Base-by-base conservation (phyloP, 92 coral and sea anemone genomes). In the Palythoa grandis region DNA sequence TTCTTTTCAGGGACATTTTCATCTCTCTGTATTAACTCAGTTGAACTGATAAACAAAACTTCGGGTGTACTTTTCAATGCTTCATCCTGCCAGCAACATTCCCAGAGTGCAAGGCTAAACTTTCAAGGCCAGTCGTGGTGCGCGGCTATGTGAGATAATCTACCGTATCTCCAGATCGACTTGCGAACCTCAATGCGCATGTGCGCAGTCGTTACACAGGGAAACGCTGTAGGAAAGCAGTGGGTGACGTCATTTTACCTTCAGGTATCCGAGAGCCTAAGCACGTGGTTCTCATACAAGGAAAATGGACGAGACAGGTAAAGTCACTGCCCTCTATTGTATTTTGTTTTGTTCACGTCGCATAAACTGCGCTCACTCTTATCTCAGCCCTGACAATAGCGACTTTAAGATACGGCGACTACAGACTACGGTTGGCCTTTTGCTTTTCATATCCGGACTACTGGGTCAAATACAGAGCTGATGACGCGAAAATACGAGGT, bases 231-330 rank as follows among this genome's bases (percentile, higher is more conserved):
- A 35, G 22, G 52, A 38, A 23, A 70, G 39, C 75, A 70, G 16
- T 76, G 80, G 80, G 80, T 76, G n/a, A 76, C 38, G 43, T 76
- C 61, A 76, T 76, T 50, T 52, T n/a, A 76, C 24, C 79, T 75
- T 9, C 19, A 52, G 15, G 25, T 14, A 23, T 75, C 79, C 19
- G 52, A 14, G 22, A 75, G 52, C 39, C 61, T n/a, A 19, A 50
- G 61, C 39, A 75, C 79, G 11, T 75, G 79, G 79, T 48, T 53
- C 52, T 2, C 79, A 20, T 75, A 75, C 15, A 17, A 50, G 9
- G 79, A 75, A 25, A 52, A 75, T 20, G 56, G 25, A 20, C 8
- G 25, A 43, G n/a, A 7, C 60, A 43, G 47, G 35, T 10, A 10
- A 15, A 69, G n/a, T 20, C 43, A 16, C 38, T 1, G 24, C 7